Base-by-base conservation (phyloP, 2,888 invertebrate species). In the Caradrina clavipalpis region DNA sequence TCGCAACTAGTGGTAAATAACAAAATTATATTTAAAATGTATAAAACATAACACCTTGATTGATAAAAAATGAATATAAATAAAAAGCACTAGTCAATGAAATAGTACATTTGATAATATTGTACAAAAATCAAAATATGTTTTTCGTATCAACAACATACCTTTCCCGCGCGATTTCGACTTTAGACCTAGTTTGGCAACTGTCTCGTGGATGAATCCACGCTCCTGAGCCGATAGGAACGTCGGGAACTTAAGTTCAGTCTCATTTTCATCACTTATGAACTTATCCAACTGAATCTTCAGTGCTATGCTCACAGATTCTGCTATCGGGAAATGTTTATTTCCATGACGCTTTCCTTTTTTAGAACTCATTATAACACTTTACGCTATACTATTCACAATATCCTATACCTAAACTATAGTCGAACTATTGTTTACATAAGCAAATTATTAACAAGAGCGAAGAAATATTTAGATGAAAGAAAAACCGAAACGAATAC, bases 91-190 rank as follows among this genome's bases (percentile, higher is more conserved):
- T 4, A 21, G 8, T 15, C 73, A 15, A 3, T 26, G 17, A 45
- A 15, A 17, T 5, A 45, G 17, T 5, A 8, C 11, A 53, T 22
- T 17, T 45, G 17, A 17, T 45, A 17, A 17, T 45, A 17, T 45
- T 50, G 42, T 22, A 26, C 45, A 56, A 39, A 11, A 69, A 45
- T 26, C 39, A 74, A 81, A 69, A 70, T 68, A 55, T 50, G 26
- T 49, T 57, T 73, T 31, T n/a, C 39, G 39, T 64, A 50, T 45
- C 59, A 71, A 69, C 22, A 66, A 69, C 77, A 82, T 89, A 98
- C 98, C 97, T 95, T 97, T 98, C 96, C 98, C 98, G 94, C 97
- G 96, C 85, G 98, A 98, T 93, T 98, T 98, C 2, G 98, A 98
- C 87, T 97, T 97, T 42, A 98, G 92, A 8, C 98, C 98, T 78